These are phyloP conservation scores for Percopsis omiscomaycus DNA, from an alignment of 2,797 vertebrate genomes.

Conservation along the genomic window DNA sequence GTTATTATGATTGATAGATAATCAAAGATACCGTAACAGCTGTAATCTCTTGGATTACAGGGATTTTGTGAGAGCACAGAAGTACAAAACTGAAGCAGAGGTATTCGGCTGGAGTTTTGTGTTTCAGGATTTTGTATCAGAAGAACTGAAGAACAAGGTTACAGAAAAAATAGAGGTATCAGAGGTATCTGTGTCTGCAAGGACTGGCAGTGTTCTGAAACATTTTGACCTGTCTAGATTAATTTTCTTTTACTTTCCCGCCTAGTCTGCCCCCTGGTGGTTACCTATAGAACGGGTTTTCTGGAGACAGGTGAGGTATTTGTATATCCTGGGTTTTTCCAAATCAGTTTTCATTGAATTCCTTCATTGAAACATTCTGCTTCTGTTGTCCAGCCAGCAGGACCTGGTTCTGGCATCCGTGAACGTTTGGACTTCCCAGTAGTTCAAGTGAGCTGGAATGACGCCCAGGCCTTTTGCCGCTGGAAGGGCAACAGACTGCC, in stretches of 20 bases:
- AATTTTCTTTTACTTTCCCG: not conserved
- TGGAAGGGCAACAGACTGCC: conserved; percentile 89
- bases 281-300: conserved; percentile 87
- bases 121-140: conserved; percentile 91
- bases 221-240: not conserved
- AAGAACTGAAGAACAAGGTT: conserved; percentile 87
- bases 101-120: conserved; percentile 96
- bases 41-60: conserved; percentile 56
- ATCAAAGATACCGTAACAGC: not conserved
- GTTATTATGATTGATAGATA: fast-evolving
- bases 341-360: too few species aligned
- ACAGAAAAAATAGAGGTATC: conserved; percentile 89
- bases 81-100: conserved; percentile 93
- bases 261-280: conserved; percentile 95
- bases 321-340: not conserved
- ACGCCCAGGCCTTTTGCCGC: conserved; percentile 85
- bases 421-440: conserved; percentile 86
- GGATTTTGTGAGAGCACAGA: conserved; percentile 87
- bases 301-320: conserved; percentile 90
- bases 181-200: too few species aligned
- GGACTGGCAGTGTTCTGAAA: not conserved
- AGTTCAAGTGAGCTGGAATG: conserved; percentile 97
- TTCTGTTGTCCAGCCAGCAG: conserved; percentile 78
- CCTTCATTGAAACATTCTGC: not conserved
- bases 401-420: conserved; percentile 88